Evolutionary conservation across 1,140 invertebrate genomes (phyloP).

Genomic region (Colletes gigas): DNA sequence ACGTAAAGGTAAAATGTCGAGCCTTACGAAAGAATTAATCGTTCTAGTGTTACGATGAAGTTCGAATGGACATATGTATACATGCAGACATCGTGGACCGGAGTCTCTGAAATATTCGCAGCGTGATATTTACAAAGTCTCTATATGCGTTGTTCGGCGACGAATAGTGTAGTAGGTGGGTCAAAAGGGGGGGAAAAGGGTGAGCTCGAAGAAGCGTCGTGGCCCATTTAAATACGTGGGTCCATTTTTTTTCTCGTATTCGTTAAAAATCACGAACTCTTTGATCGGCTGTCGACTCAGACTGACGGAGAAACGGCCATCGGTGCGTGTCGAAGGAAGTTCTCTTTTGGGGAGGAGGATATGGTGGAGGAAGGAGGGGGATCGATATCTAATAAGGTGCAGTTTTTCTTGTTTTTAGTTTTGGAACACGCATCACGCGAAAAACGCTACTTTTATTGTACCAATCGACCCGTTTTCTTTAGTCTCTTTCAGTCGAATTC

Average conservation of each 20-base stretch:
- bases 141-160: slow-evolving; percentile 20
- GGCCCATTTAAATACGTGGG: slow-evolving; percentile 30
- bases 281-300: not conserved
- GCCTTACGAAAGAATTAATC: not conserved
- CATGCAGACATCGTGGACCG: not conserved
- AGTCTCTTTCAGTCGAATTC: slow-evolving; percentile 38
- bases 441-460: slow-evolving; percentile 23
- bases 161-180: not conserved
- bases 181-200: too few species aligned
- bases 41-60: slow-evolving; percentile 17
- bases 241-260: not conserved
- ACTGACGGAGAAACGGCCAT: slow-evolving; percentile 8
- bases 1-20: not conserved
- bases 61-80: slow-evolving; percentile 14
- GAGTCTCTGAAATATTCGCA: not conserved
- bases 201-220: slow-evolving; percentile 32
- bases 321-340: not conserved
- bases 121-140: slow-evolving; percentile 41
- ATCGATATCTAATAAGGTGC: not conserved
- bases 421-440: not conserved
- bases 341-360: not conserved
- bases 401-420: not conserved
- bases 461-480: slow-evolving; percentile 15
- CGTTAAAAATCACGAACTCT: slow-evolving; percentile 7
- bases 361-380: too few species aligned